Conservation (phyloP, 2,113 vertebrate species). For the Myrmophylax atrothorax region DNA sequence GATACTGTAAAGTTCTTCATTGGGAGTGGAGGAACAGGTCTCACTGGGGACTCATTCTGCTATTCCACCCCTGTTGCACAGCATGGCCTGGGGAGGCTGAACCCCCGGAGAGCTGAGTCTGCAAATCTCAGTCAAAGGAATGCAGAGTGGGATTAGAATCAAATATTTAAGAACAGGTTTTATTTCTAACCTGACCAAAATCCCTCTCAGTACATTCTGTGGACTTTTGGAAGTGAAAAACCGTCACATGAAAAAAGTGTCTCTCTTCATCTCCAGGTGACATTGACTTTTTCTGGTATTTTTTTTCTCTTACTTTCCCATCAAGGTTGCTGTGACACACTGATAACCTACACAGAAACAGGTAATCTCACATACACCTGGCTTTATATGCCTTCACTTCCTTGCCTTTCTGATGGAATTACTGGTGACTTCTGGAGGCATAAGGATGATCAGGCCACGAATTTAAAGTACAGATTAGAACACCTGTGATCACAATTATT, state of each 20-base stretch:
- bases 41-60: not conserved
- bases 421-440: not conserved
- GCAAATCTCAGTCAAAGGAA: not conserved
- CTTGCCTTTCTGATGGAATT: not conserved
- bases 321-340: not conserved
- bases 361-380: not conserved
- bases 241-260: not conserved
- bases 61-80: not conserved
- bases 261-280: not conserved
- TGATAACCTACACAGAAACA: not conserved
- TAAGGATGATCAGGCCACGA: not conserved
- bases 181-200: not conserved
- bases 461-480: not conserved
- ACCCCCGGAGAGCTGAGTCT: not conserved
- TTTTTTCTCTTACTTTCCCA: not conserved
- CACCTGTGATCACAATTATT: not conserved
- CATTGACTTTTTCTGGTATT: not conserved
- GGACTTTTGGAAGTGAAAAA: not conserved
- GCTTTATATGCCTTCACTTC: not conserved
- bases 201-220: not conserved
- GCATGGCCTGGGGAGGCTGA: not conserved
- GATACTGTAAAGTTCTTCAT: not conserved
- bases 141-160: not conserved
- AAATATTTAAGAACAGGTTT: not conserved
- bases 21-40: not conserved